A percentile compares a stretch with the other conserved stretches of the same genome.
Evolutionary conservation across 2,797 vertebrate species (phyloP).

Genomic region (Ara ararauna): DNA sequence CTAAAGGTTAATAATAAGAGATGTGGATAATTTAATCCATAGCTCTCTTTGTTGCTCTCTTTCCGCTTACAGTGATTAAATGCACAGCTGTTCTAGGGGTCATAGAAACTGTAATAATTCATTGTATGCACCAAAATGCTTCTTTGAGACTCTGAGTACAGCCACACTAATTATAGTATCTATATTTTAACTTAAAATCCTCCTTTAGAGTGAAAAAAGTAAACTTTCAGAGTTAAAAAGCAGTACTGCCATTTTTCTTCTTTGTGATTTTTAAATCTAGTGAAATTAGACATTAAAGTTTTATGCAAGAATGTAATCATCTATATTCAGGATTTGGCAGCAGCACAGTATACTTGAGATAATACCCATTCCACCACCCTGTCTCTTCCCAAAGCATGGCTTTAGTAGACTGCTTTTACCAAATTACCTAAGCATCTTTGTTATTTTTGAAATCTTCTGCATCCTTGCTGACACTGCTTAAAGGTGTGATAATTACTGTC

Average conservation of each 20-base stretch:
- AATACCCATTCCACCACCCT: neutral
- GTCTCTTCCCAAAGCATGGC: neutral
- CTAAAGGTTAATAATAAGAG: neutral
- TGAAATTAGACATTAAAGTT: neutral
- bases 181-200: neutral
- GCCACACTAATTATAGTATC: neutral
- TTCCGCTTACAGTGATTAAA: neutral
- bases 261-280: neutral
- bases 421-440: neutral
- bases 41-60: neutral
- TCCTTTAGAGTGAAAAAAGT: neutral
- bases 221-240: neutral
- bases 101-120: neutral
- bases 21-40: neutral
- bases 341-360: neutral
- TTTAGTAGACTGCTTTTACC: neutral
- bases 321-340: neutral
- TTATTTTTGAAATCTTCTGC: neutral
- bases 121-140: neutral
- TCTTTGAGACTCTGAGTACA: neutral
- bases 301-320: neutral
- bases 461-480: slow-evolving; percentile 1
- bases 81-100: neutral
- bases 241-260: neutral
- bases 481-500: neutral